Percentiles rank a stretch among this genome's conserved stretches.
Evolutionary conservation across 2,888 invertebrate genomes (phyloP).

Genomic region (Chrysotoxum bicinctum): DNA sequence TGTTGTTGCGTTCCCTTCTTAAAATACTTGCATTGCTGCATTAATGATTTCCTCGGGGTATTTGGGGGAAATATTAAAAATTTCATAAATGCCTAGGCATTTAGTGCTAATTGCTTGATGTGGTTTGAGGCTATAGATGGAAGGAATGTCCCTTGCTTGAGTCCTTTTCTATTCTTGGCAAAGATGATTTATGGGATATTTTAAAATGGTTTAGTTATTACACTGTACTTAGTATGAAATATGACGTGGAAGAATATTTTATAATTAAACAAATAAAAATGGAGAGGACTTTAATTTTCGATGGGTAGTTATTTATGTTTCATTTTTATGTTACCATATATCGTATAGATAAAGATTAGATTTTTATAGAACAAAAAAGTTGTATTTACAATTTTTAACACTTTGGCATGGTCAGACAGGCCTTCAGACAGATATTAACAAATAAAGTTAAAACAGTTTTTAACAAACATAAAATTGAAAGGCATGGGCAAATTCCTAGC

Average conservation of each 20-base stretch:
- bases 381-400: no score
- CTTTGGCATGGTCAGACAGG: no score
- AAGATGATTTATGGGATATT: background rate
- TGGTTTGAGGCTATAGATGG: slow-evolving; percentile 15
- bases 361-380: no score
- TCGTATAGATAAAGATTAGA: no score
- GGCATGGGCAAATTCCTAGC: no score
- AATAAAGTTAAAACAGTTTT: no score
- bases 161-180: background rate
- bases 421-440: no score
- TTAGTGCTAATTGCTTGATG: slow-evolving; percentile 45
- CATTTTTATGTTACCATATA: no score
- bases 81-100: slow-evolving; percentile 42
- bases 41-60: slow-evolving; percentile 24
- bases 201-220: background rate
- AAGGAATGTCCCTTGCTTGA: background rate
- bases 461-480: no score
- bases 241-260: background rate
- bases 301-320: no score
- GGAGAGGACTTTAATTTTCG: no score
- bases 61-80: slow-evolving; percentile 47
- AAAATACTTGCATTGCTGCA: slow-evolving; percentile 15
- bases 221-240: background rate
- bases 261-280: background rate
- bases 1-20: background rate